These are phyloP conservation scores for Drosophila albomicans DNA, from an alignment of 1,140 invertebrate species.

Conservation along the genomic window DNA sequence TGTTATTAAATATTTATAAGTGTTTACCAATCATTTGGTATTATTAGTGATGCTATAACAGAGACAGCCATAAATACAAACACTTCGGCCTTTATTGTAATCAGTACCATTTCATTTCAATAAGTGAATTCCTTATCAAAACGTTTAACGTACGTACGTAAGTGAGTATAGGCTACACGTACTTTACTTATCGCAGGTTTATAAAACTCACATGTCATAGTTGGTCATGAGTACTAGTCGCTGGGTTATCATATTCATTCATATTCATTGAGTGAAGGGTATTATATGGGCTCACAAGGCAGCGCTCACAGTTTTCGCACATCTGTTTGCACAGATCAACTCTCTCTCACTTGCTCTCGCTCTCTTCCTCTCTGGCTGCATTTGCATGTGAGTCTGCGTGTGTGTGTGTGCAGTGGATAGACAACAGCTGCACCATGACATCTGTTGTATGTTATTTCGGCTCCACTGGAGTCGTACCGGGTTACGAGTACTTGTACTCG, in stretches of 20 bases:
- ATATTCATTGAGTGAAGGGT: constrained; percentile 5
- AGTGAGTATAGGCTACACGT: constrained; percentile 18
- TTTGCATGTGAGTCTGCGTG: not conserved
- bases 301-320: constrained; percentile 25
- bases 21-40: constrained; percentile 27
- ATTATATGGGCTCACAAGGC: constrained; percentile 1
- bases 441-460: constrained; percentile 29
- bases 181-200: constrained; percentile 32
- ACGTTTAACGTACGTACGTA: constrained; percentile 16
- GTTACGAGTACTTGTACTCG: constrained; percentile 16
- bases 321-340: constrained; percentile 37
- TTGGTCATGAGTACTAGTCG: constrained; percentile 18
- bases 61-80: constrained; percentile 19
- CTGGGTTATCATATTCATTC: constrained; percentile 34
- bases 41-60: constrained; percentile 30
- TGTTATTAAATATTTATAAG: constrained; percentile 4
- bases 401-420: not conserved
- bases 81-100: constrained; percentile 26
- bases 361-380: not conserved
- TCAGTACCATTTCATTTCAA: constrained; percentile 28
- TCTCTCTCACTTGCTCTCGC: not conserved
- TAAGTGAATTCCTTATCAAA: constrained; percentile 34
- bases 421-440: constrained; percentile 49
- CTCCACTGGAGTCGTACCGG: constrained; percentile 43
- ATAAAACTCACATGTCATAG: constrained; percentile 22